Evolutionary conservation across 2,113 vertebrate genomes (phyloP).

Genomic region (Dasyprocta punctata): DNA sequence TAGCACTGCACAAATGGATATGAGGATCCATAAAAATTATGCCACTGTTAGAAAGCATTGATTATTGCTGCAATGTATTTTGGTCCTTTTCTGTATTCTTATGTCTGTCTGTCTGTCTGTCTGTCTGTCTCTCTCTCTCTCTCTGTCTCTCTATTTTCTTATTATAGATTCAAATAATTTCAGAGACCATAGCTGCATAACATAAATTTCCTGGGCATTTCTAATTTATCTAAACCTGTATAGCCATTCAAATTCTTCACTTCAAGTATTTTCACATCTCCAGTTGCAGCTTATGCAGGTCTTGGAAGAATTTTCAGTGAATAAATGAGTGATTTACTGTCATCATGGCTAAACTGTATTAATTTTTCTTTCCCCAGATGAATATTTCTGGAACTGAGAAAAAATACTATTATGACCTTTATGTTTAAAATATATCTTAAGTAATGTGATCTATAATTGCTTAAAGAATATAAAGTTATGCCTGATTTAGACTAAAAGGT

Average conservation of each 20-base stretch:
- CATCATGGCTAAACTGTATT: background rate
- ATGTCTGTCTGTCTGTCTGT: no score
- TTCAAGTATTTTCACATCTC: background rate
- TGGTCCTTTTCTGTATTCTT: background rate
- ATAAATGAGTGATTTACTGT: background rate
- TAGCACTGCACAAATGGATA: background rate
- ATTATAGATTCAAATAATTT: conserved; percentile 42
- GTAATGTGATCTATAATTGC: background rate
- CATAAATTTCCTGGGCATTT: background rate
- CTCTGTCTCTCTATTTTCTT: conserved; percentile 26
- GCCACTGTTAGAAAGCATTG: background rate
- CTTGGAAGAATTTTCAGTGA: background rate
- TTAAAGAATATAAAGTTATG: conserved; percentile 19
- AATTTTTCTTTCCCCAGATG: background rate
- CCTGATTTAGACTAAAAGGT: conserved; percentile 34
- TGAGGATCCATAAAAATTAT: background rate
- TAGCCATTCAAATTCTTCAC: background rate
- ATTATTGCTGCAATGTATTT: background rate
- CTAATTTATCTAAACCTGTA: background rate
- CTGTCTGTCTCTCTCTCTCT: no score
- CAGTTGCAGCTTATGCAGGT: background rate
- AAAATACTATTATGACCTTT: background rate
- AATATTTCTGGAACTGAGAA: background rate
- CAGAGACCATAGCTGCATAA: background rate
- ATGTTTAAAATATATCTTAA: background rate